phyloP scores from a whole-genome alignment of 2,888 invertebrate species.

The Dyspetes luteomarginatus region DNA sequence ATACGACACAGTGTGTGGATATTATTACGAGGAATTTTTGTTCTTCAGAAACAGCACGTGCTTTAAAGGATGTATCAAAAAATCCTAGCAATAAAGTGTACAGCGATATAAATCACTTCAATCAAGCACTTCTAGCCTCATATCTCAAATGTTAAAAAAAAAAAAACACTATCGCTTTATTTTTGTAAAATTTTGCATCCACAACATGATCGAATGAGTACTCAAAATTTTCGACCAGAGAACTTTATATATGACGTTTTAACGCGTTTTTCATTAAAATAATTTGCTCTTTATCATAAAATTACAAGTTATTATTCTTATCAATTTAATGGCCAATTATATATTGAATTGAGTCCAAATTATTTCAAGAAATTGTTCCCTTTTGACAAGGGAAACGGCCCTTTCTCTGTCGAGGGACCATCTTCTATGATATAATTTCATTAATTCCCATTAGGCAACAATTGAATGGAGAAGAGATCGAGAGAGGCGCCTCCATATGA shows the following conservation, averaged over 20 bases:
- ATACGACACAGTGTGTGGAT: conserved; percentile 4
- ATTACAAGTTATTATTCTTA: too few species aligned
- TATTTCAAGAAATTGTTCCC: too few species aligned
- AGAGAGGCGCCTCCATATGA: conserved; percentile 31
- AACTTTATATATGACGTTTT: background rate
- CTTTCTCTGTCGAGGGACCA: too few species aligned
- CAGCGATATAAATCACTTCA: background rate
- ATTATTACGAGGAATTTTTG: conserved; percentile 13
- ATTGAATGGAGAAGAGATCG: conserved; percentile 59
- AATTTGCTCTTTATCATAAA: too few species aligned
- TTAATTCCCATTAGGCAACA: conserved; percentile 65
- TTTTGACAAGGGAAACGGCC: too few species aligned
- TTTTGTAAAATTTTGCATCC: background rate
- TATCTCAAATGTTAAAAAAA: background rate
- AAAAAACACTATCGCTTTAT: too few species aligned
- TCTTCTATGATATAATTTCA: conserved; percentile 58
- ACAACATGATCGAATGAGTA: background rate
- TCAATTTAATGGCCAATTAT: too few species aligned
- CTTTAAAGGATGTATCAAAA: background rate
- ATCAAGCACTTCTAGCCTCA: background rate
- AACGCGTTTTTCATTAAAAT: too few species aligned
- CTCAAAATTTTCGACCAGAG: background rate
- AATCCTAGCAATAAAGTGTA: background rate
- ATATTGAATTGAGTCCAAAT: too few species aligned
- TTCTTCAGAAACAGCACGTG: background rate